A percentile compares a stretch with the other conserved stretches of the same genome.
These are phyloP conservation scores for Anas platyrhynchos DNA, from an alignment of 2,113 vertebrate species.

Conservation along the genomic window DNA sequence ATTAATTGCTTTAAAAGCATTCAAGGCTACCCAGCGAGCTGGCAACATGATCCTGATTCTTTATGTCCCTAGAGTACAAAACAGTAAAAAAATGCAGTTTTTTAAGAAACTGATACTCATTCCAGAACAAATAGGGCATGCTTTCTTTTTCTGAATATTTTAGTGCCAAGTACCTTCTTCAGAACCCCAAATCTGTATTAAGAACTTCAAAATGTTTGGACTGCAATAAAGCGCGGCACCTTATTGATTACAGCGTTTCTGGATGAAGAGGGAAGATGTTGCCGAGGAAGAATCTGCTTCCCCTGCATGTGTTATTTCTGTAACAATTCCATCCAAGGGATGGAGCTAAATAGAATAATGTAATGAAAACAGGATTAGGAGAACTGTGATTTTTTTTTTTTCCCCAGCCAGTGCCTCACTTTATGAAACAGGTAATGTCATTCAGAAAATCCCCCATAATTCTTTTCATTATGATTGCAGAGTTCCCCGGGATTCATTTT, in stretches of 20 bases:
- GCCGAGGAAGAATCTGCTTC: not conserved
- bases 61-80: constrained; percentile 1
- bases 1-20: constrained; percentile 65
- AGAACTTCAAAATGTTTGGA: constrained; percentile 33
- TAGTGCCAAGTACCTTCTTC: not conserved
- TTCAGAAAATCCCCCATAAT: constrained; percentile 59
- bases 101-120: not conserved
- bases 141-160: not conserved
- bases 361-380: constrained; percentile 16
- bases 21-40: not conserved
- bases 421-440: constrained; percentile 25
- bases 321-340: not conserved
- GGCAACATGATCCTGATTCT: constrained; percentile 10
- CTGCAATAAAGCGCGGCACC: not conserved
- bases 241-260: not conserved
- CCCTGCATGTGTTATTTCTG: not conserved
- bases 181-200: not conserved
- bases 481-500: not conserved
- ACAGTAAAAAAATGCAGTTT: not conserved
- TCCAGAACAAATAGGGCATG: not conserved
- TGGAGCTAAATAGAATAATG: not conserved
- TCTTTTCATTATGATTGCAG: constrained; percentile 48
- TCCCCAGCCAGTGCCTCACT: not conserved
- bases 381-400: not conserved
- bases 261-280: not conserved